phyloP scores from a whole-genome alignment of 2,888 invertebrate species.

The Stenchaetothrips biformis region DNA sequence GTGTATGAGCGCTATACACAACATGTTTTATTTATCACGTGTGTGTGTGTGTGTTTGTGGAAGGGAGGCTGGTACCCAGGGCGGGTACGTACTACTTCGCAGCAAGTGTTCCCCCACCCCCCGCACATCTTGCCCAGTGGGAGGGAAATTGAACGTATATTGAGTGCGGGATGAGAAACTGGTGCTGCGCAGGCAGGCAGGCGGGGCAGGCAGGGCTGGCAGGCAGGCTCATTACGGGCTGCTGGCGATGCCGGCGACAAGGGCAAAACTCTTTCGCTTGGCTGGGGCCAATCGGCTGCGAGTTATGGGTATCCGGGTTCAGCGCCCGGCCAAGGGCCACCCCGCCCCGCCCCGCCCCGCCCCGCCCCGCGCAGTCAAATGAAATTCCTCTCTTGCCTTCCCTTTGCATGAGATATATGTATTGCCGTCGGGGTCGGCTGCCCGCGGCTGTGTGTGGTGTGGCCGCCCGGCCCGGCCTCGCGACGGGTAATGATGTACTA shows the following conservation, averaged over 20 bases:
- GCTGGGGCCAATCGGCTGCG: conserved; percentile 1
- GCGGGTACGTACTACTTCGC: too few species aligned
- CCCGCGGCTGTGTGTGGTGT: background rate
- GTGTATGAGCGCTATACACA: too few species aligned
- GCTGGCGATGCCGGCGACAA: too few species aligned
- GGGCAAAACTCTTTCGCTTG: background rate
- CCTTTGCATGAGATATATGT: conserved; percentile 5
- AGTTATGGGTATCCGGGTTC: conserved; percentile 18
- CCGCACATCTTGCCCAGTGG: background rate
- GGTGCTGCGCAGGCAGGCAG: background rate
- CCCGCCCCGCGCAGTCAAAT: background rate
- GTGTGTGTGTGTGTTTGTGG: too few species aligned
- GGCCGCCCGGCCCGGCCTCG: too few species aligned
- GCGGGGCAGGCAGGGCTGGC: too few species aligned
- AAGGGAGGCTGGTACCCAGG: too few species aligned
- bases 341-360: background rate
- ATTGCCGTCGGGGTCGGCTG: background rate
- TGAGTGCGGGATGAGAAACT: conserved; percentile 14
- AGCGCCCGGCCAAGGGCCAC: background rate
- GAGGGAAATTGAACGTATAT: background rate
- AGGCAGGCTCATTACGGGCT: too few species aligned
- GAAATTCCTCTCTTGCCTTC: background rate
- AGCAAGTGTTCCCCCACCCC: background rate
- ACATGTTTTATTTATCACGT: too few species aligned
- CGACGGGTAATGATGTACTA: too few species aligned